A percentile compares a stretch with the other conserved stretches of the same genome.
Conservation (phyloP, 2,888 invertebrate species). For the Eupithecia pulchellata region DNA sequence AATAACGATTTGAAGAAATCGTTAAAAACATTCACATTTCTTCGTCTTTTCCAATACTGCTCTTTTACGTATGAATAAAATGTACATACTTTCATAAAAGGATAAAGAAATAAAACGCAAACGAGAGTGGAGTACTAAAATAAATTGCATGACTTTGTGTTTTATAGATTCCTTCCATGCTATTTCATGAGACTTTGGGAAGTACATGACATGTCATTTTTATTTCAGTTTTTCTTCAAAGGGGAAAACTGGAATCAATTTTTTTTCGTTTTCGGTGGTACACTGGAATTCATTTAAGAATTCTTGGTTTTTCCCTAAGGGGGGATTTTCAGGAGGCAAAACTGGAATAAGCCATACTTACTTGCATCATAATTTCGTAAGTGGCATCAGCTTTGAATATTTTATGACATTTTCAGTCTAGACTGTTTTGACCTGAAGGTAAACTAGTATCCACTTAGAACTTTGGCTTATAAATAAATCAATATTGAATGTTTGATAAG, state of each 20-base stretch:
- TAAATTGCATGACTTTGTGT: conserved; percentile 29
- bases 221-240: too few species aligned
- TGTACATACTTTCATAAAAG: conserved; percentile 13
- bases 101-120: conserved; percentile 16
- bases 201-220: too few species aligned
- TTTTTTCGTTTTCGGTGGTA: too few species aligned
- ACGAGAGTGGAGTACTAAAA: conserved; percentile 19
- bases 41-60: conserved; percentile 10
- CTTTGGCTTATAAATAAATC: not conserved
- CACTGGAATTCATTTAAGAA: too few species aligned
- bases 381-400: conserved; percentile 18
- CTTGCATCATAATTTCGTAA: conserved; percentile 21
- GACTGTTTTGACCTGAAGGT: conserved; percentile 19
- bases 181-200: conserved; percentile 17
- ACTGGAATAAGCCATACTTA: too few species aligned
- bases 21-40: conserved; percentile 11
- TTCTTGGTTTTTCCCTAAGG: too few species aligned
- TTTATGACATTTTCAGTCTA: conserved; percentile 29
- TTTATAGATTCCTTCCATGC: conserved; percentile 21
- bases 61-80: conserved; percentile 11
- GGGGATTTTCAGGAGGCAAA: too few species aligned
- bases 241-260: too few species aligned
- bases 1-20: not conserved
- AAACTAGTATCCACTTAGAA: not conserved
- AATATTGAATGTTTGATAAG: not conserved